Base-by-base conservation (phyloP, 2,888 invertebrate species). In the Carabus problematicus region DNA sequence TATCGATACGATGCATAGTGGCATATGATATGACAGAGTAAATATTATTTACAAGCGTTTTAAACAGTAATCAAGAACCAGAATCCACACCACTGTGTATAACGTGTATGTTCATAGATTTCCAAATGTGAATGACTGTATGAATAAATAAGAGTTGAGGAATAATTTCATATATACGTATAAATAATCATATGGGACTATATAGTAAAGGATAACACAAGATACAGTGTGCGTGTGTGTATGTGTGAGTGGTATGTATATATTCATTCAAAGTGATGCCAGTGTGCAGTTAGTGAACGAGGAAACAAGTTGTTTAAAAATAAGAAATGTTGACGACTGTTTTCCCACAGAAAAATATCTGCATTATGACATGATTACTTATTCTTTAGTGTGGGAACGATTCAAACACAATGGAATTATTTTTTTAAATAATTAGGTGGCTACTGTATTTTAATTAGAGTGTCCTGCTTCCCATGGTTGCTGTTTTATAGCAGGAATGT, bases 371-470 rank as follows among this genome's bases (percentile, higher is more conserved):
- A 70, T 71, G 72, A 70, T 72, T 70, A 70, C 70, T 73, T 71
- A 71, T 71, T 73, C 72, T 73, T 76, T 75, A 78, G 76, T 79
- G 80, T 80, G 80, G 80, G 80, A 80, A 80, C 74, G 75, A 70
- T 76, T 70, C 63, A 71, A 73, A 74, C 76, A 80, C 80, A 81
- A 81, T 80, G 76, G 78, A 74, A 76, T 78, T 76, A 77, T 79
- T 73, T 79, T 80, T 78, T 80, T 78, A 64, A 80, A 80, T 81
- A 81, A 81, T 80, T 79, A 78, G 77, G 76, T 79, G 77, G 77
- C 80, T 79, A 76, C 77, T 79, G 80, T 79, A 79, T 81, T 80
- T 80, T 81, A 81, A 81, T 81, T 77, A 78, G 78, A 70, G 75
- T 75, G 80, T 77, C 79, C 81, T 77, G 78, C 77, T 82, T 82